phyloP scores from a whole-genome alignment of 2,797 vertebrate species.

The Pagetopsis macropterus region DNA sequence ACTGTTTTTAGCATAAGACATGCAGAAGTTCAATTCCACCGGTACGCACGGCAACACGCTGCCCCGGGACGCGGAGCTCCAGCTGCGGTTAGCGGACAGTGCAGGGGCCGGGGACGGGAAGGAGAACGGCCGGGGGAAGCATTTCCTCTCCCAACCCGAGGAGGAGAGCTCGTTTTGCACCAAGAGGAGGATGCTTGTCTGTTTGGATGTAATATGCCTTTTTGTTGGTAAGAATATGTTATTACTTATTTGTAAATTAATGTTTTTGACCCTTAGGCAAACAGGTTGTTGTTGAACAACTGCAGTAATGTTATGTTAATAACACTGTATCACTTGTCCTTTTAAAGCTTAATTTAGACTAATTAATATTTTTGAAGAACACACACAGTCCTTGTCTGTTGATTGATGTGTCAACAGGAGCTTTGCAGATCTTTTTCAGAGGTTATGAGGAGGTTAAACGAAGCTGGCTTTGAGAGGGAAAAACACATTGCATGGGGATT shows the following conservation, averaged over 20 bases:
- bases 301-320: neutral
- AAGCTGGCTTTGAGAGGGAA: neutral
- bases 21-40: slow-evolving; percentile 81
- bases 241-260: neutral
- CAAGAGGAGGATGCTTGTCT: slow-evolving; percentile 83
- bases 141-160: slow-evolving; percentile 58
- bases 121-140: slow-evolving; percentile 82
- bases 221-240: slow-evolving; percentile 77
- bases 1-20: slow-evolving; percentile 35
- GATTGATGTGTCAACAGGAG: slow-evolving; percentile 24
- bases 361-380: neutral
- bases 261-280: neutral
- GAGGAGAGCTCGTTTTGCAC: slow-evolving; percentile 71
- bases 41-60: slow-evolving; percentile 65
- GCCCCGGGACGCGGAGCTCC: slow-evolving; percentile 81
- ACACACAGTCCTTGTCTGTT: neutral
- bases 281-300: neutral
- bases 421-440: slow-evolving; percentile 1
- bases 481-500: slow-evolving; percentile 22
- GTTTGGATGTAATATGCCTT: slow-evolving; percentile 83
- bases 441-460: slow-evolving; percentile 25
- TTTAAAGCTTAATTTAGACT: neutral
- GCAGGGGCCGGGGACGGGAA: slow-evolving; percentile 73
- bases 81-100: slow-evolving; percentile 79
- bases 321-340: neutral